Evolutionary conservation across 1,140 invertebrate species (phyloP), one percentile per base, ranked within the genome.

Genomic region (Drosophila malerkotliana): DNA sequence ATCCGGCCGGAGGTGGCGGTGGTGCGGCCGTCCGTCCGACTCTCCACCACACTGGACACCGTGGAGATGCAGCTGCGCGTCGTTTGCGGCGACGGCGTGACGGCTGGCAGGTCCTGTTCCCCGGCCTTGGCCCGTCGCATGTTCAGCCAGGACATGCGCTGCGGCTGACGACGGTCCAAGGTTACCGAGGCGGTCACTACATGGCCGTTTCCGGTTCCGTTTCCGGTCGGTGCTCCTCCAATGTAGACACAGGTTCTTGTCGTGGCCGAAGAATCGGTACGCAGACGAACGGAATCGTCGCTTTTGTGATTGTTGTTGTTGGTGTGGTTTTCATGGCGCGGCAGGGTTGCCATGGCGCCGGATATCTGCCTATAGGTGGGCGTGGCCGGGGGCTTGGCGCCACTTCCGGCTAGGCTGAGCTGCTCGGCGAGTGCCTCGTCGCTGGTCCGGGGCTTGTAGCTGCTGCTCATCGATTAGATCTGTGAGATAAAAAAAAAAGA

Each of bases 31-130:
- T 47, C 90, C 81, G 18, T 83, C 88, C 44, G 44, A 14, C 82
- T 90, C 54, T 90, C 81, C 44, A 89, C 77, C 53, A 82, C 84
- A 58, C 82, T 90, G 53, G 84, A 87, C 39, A 90, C 80, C n/a
- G 90, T 88, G n/a, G 90, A 91, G 41, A 90, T 82, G 69, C 87
- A 91, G 55, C 90, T 91, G 26, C 90, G 82, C 3, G 82, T 91
- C 9, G 90, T 91, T 53, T 91, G 90, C 14, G 90, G 90, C 24
- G 90, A 91, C 5, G 90, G 90, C 6, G 90, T 91, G n/a, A 90
- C 69, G 4, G 75, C 56, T 2, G 71, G 64, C 66, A 72, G 6
- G 28, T 87, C 83, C 8, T 61, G 28, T 12, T 73, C 75, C 26
- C 82, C 77, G 8, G 77, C 85, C 66, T 77, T 80, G 62, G 74